phyloP scores from a whole-genome alignment of 1,140 invertebrate species.

The Papilio xuthus region DNA sequence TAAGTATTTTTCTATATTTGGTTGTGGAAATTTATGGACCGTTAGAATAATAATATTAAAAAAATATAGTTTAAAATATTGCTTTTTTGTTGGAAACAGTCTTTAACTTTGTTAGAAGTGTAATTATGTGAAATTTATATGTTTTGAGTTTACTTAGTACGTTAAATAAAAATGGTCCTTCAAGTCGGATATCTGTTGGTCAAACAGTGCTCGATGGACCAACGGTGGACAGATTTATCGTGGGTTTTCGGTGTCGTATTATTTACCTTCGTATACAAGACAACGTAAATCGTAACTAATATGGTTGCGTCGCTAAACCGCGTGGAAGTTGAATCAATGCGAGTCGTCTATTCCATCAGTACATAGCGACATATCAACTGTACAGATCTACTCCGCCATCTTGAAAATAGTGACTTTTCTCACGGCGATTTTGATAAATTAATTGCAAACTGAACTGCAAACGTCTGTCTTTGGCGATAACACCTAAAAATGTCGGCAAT shows the following conservation, averaged over 20 bases:
- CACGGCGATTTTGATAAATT: too few species aligned
- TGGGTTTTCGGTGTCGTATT: not conserved
- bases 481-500: too few species aligned
- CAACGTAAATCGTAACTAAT: too few species aligned
- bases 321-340: too few species aligned
- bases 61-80: not conserved
- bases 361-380: too few species aligned
- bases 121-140: not conserved
- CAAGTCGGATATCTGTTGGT: constrained; percentile 13
- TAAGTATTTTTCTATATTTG: constrained; percentile 34
- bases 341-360: too few species aligned
- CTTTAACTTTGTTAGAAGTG: not conserved
- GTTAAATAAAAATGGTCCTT: not conserved
- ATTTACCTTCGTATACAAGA: too few species aligned
- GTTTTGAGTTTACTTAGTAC: not conserved
- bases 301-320: too few species aligned
- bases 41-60: not conserved
- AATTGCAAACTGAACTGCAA: too few species aligned
- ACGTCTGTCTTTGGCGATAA: too few species aligned
- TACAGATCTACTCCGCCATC: too few species aligned
- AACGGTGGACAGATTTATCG: not conserved
- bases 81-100: not conserved
- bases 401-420: too few species aligned
- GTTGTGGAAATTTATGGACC: constrained; percentile 9
- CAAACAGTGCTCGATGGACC: constrained; percentile 29